phyloP scores from a whole-genome alignment of 2,888 invertebrate genomes.

The Cordilura impudica region DNA sequence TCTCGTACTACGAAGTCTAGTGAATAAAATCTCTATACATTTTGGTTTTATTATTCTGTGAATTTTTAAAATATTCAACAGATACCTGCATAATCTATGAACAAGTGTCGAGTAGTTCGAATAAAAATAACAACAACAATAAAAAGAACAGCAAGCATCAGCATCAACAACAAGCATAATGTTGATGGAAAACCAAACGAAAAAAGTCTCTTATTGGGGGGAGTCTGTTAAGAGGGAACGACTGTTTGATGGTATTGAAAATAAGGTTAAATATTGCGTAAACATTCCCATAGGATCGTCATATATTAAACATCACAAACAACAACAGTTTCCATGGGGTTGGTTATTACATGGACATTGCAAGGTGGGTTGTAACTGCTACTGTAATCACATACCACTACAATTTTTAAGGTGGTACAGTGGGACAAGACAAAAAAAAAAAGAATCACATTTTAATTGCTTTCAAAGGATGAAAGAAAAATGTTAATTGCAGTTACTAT shows the following conservation, averaged over 20 bases:
- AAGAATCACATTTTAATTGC: too few species aligned
- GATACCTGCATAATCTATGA: constrained; percentile 76
- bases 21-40: constrained; percentile 7
- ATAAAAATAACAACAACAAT: constrained; percentile 65
- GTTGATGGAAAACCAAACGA: constrained; percentile 62
- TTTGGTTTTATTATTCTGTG: constrained; percentile 3
- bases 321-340: neutral
- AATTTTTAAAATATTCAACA: constrained; percentile 73
- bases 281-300: constrained; percentile 58
- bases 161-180: constrained; percentile 29
- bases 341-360: neutral
- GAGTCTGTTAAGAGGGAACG: constrained; percentile 16
- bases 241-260: constrained; percentile 13
- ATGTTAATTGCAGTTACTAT: too few species aligned
- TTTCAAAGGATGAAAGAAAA: too few species aligned
- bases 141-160: constrained; percentile 43
- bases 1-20: neutral
- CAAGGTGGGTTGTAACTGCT: neutral
- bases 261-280: constrained; percentile 56
- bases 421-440: neutral
- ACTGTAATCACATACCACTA: neutral
- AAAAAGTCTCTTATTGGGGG: neutral
- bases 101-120: constrained; percentile 73
- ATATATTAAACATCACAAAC: constrained; percentile 1
- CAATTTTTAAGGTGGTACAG: neutral